These are phyloP conservation scores for Dipodomys spectabilis DNA, from an alignment of 2,113 vertebrate species.

Conservation along the genomic window DNA sequence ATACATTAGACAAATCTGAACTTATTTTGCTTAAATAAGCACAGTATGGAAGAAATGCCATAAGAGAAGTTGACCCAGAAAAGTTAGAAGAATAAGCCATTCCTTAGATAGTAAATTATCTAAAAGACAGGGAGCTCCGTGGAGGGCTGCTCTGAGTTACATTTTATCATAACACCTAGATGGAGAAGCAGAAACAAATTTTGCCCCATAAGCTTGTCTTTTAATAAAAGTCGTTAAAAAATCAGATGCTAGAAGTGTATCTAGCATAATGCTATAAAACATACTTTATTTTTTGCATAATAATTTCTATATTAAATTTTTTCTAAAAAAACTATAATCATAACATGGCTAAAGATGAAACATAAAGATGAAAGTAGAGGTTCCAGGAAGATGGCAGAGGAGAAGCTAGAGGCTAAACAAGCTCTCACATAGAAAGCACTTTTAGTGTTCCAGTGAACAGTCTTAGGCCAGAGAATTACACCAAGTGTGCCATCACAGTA, in stretches of 20 bases:
- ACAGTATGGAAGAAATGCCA: constrained; percentile 46
- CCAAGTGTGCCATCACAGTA: no score
- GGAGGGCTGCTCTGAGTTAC: not conserved
- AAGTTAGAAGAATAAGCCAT: constrained; percentile 15
- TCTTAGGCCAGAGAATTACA: no score
- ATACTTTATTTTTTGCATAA: constrained; percentile 1
- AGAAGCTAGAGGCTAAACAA: no score
- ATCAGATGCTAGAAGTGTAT: not conserved
- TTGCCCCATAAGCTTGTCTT: not conserved
- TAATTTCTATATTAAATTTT: not conserved
- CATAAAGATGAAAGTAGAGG: no score
- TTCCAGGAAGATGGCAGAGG: no score
- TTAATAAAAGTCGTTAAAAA: not conserved
- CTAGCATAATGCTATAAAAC: not conserved
- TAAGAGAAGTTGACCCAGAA: constrained; percentile 59
- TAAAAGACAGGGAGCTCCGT: constrained; percentile 21
- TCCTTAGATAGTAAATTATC: constrained; percentile 35
- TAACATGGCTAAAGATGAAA: constrained; percentile 13
- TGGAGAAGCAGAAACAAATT: constrained; percentile 44
- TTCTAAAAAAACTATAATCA: not conserved
- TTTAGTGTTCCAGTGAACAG: no score
- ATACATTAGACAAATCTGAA: constrained; percentile 5
- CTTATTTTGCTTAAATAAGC: constrained; percentile 61
- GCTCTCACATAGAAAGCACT: no score
- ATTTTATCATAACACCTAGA: constrained; percentile 17